A percentile compares a stretch with the other conserved stretches of the same genome.
phyloP scores from a whole-genome alignment of 2,888 invertebrate genomes.

The Boloria euphrosyne region DNA sequence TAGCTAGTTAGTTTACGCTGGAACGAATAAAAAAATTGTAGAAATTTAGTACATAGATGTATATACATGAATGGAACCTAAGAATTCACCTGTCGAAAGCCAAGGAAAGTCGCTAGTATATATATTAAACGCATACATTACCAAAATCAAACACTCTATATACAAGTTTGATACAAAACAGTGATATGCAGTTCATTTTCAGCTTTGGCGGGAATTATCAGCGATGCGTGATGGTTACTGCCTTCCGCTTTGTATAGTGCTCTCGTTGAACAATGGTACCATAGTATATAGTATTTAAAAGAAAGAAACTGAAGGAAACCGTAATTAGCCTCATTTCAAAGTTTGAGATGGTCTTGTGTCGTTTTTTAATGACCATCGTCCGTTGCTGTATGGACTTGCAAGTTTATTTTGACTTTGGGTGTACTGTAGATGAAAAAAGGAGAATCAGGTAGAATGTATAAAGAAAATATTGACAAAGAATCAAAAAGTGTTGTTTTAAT shows the following conservation, averaged over 20 bases:
- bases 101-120: background rate
- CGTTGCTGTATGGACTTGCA: background rate
- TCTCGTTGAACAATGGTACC: conserved; percentile 38
- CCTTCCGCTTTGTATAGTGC: conserved; percentile 39
- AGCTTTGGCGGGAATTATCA: conserved; percentile 58
- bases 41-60: too few species aligned
- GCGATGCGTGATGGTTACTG: conserved; percentile 55
- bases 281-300: conserved; percentile 39
- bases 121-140: background rate
- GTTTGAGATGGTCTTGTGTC: conserved; percentile 29
- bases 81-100: background rate
- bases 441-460: background rate
- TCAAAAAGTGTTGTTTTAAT: background rate
- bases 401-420: conserved; percentile 4
- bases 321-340: conserved; percentile 42
- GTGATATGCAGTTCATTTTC: conserved; percentile 67
- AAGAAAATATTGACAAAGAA: too few species aligned
- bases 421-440: conserved; percentile 17
- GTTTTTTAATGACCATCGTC: conserved; percentile 22
- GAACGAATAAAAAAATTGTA: too few species aligned
- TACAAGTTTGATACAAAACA: conserved; percentile 45
- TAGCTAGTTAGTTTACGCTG: too few species aligned
- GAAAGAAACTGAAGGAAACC: conserved; percentile 39
- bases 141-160: conserved; percentile 39
- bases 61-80: too few species aligned